Evolutionary conservation across 2,797 vertebrate species (phyloP).

Genomic region (Oophaga sylvatica): DNA sequence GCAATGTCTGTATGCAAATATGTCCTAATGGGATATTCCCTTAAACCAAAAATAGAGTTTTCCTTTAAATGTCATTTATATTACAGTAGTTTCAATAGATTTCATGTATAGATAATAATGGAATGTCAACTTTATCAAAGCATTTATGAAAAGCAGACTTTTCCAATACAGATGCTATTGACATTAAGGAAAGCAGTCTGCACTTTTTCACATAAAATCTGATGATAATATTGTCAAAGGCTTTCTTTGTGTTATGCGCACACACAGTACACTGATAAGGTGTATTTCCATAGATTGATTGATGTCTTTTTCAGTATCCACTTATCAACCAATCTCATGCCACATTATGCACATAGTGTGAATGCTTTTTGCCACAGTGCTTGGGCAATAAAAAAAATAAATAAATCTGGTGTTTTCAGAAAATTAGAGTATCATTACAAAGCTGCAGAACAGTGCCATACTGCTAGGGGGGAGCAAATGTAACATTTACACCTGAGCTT

Average conservation of each 20-base stretch:
- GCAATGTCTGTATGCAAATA: neutral
- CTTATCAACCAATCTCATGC: neutral
- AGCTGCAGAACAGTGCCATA: neutral
- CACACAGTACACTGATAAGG: slow-evolving; percentile 7
- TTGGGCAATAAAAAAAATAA: neutral
- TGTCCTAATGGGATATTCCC: neutral
- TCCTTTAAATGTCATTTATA: neutral
- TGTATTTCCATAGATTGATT: neutral
- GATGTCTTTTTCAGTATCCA: neutral
- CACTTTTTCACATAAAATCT: neutral
- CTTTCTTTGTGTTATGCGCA: neutral
- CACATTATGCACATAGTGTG: neutral
- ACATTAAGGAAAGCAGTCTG: neutral
- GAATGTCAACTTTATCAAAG: neutral
- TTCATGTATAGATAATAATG: neutral
- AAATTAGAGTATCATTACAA: neutral
- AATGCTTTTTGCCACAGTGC: neutral
- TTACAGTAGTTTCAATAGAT: neutral
- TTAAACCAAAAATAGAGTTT: neutral
- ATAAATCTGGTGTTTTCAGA: neutral
- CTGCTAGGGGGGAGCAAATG: neutral
- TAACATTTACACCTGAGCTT: neutral
- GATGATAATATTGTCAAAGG: neutral
- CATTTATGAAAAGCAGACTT: neutral
- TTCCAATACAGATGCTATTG: neutral